Percentiles rank a stretch among this genome's conserved stretches.
These are phyloP conservation scores for Ecdyonurus torrentis DNA, from an alignment of 2,888 invertebrate species.

Conservation along the genomic window DNA sequence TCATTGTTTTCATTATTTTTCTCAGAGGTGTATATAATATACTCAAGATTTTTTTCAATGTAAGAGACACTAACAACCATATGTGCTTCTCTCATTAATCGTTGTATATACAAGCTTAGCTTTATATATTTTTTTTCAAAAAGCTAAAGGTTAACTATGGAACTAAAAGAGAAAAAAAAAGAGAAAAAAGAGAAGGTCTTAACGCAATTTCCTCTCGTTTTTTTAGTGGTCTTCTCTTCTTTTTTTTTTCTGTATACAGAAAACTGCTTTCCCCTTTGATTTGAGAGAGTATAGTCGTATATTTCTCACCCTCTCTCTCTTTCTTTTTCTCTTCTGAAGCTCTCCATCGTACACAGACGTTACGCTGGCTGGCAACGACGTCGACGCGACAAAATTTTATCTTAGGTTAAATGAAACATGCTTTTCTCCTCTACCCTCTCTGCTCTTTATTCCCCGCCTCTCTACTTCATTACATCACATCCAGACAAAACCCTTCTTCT, in stretches of 20 bases:
- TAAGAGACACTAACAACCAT: too few relatives aligned
- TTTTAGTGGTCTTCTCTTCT: background rate
- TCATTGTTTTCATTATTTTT: too few relatives aligned
- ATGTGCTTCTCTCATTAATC: background rate
- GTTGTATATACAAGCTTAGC: background rate
- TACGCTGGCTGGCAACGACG: background rate
- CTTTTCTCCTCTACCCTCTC: background rate
- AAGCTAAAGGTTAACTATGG: background rate
- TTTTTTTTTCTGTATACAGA: background rate
- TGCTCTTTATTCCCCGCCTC: too few relatives aligned
- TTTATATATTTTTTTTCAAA: too few relatives aligned
- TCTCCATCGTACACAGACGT: too few relatives aligned
- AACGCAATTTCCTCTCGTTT: background rate
- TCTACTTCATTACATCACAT: background rate
- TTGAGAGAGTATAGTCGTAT: too few relatives aligned
- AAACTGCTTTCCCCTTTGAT: background rate
- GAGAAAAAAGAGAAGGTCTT: background rate
- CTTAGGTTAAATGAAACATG: background rate
- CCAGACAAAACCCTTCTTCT: background rate
- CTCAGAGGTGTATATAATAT: too few relatives aligned
- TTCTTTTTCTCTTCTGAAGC: too few relatives aligned
- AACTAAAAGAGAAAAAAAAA: too few relatives aligned
- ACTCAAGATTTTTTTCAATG: too few relatives aligned
- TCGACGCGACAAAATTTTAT: background rate
- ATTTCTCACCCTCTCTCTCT: background rate